Conservation (phyloP, 2,888 invertebrate species). For the Caenorhabditis panamensis region DNA sequence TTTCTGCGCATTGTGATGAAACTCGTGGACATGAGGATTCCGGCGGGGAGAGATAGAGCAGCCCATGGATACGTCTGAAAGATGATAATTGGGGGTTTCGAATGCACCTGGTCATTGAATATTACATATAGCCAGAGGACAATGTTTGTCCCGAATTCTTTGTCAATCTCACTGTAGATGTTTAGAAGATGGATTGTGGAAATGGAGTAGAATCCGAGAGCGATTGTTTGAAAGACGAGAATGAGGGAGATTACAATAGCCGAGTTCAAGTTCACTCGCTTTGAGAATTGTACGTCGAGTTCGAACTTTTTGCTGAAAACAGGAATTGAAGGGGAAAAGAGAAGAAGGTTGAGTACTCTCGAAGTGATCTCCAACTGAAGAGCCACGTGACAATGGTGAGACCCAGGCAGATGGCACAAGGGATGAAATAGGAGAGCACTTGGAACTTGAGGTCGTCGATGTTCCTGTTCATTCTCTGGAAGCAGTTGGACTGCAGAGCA, state of each 20-base stretch:
- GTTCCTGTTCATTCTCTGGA: slow-evolving; percentile 17
- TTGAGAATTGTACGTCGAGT: not conserved
- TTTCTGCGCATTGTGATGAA: slow-evolving; percentile 7
- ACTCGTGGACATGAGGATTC: slow-evolving; percentile 13
- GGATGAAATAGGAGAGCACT: slow-evolving; percentile 21
- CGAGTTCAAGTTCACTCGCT: slow-evolving; percentile 9
- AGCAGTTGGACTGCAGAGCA: slow-evolving; percentile 17
- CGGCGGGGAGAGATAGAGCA: slow-evolving; percentile 16
- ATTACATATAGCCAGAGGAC: slow-evolving; percentile 32
- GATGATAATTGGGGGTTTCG: not conserved
- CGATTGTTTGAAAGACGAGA: slow-evolving; percentile 13
- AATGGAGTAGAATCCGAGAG: slow-evolving; percentile 4
- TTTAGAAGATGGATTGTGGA: slow-evolving; percentile 1
- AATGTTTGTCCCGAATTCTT: not conserved
- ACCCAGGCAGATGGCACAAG: not conserved
- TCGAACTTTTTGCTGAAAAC: slow-evolving; percentile 14
- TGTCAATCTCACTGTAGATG: not conserved
- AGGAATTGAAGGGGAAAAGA: not conserved
- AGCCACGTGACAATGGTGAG: slow-evolving; percentile 7
- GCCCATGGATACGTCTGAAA: slow-evolving; percentile 36
- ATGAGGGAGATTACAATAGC: slow-evolving; percentile 12
- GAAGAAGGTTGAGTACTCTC: not conserved
- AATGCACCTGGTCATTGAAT: no score
- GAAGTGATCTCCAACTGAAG: slow-evolving; percentile 1
- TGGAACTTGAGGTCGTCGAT: slow-evolving; percentile 14